phyloP scores from a whole-genome alignment of 2,888 invertebrate species.

The Pardosa pseudoannulata region DNA sequence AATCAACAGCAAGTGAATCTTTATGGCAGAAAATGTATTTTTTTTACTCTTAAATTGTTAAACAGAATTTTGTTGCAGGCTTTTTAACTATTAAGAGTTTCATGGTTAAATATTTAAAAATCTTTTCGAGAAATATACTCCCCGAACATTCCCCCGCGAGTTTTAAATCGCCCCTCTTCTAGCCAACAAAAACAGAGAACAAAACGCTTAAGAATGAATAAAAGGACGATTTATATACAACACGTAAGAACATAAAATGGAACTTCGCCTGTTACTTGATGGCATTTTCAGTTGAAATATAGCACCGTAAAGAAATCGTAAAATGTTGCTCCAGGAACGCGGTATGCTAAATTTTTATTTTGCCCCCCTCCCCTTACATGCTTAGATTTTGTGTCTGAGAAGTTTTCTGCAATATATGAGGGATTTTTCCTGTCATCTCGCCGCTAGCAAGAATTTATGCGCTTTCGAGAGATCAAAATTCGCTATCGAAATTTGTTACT shows the following conservation, averaged over 20 bases:
- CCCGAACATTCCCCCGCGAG: not conserved
- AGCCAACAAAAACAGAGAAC: not conserved
- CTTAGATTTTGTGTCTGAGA: not conserved
- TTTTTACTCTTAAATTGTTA: no score
- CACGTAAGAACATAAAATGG: slow-evolving; percentile 19
- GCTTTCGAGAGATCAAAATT: no score
- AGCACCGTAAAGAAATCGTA: slow-evolving; percentile 9
- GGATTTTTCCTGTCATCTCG: not conserved
- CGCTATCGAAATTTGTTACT: no score
- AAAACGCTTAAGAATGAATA: slow-evolving; percentile 16
- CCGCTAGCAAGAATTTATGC: no score
- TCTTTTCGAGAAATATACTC: no score
- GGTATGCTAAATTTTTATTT: slow-evolving; percentile 1
- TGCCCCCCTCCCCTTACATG: not conserved
- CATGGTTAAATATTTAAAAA: no score
- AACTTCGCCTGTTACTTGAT: slow-evolving; percentile 7
- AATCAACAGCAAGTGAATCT: no score
- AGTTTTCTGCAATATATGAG: not conserved
- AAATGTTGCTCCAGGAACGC: not conserved
- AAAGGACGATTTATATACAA: slow-evolving; percentile 12
- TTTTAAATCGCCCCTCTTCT: slow-evolving; percentile 1
- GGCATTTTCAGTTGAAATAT: slow-evolving; percentile 13
- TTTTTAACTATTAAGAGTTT: no score
- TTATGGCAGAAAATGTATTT: no score
- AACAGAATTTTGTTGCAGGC: no score